Base-by-base conservation (phyloP, 2,113 vertebrate species). In the Alosa alosa region DNA sequence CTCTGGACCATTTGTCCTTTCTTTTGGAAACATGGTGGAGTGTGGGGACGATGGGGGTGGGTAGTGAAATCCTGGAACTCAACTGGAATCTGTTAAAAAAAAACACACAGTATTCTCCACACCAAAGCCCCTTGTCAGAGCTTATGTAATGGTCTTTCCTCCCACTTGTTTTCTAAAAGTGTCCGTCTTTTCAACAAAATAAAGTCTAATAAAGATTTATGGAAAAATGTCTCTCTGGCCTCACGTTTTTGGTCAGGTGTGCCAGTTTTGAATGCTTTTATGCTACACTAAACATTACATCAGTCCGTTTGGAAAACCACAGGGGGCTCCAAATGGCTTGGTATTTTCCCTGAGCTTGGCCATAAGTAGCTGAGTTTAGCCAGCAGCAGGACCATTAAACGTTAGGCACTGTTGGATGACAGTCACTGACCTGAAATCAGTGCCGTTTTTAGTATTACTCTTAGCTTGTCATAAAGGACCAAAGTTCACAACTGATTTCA, bases 131-230 rank as follows among this genome's bases (percentile, higher is more conserved):
- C 87, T 89, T 87, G 88, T 89, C 89, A 90, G 89, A 88, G 91
- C 52, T 75, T 86, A 89, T 88, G 88, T 93, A 91, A 92, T 90
- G 91, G 88, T 90, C 89, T 90, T 86, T 88, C 89, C 88, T 91
- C 87, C 86, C 89, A 88, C 81, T 78, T 90, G 86, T 92, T 94
- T 91, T 94, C 93, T 95, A 92, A 93, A 50, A 91, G 90, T 92
- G 91, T 91, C 85, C 91, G 92, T 93, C 89, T 94, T 95, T 95
- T 93, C 87, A 90, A 92, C 84, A 86, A 92, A 90, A 55, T 44
- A 86, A 75, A 89, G 45, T 83, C 15, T 3, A 93, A 93, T 94
- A 94, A 94, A 94, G 52, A 91, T 92, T 92, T 92, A 86, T 89
- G 90, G 90, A 90, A 87, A 84, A 81, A 81, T 7, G 6, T 57